Percentiles rank a stretch among this genome's conserved stretches.
Evolutionary conservation across 2,888 invertebrate species (phyloP).

Genomic region (Desoria tigrina): DNA sequence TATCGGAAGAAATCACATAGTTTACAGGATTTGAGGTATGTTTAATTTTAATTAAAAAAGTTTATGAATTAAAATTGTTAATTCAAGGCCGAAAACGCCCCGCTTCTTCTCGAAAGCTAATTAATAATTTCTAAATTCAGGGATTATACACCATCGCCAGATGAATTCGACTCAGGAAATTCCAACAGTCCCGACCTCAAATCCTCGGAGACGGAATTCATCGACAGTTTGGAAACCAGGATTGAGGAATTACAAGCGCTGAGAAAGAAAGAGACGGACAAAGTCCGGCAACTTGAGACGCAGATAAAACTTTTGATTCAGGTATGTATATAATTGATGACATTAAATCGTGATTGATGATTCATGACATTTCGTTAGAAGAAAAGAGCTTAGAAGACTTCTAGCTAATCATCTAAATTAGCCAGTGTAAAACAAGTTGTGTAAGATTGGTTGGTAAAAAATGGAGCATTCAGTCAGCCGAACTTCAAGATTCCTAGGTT

Average conservation of each 20-base stretch:
- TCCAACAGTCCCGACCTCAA: conserved; percentile 53
- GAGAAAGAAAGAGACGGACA: conserved; percentile 47
- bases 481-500: neutral
- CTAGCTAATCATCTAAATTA: neutral
- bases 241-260: conserved; percentile 49
- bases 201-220: conserved; percentile 50
- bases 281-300: conserved; percentile 48
- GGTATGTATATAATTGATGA: conserved; percentile 34
- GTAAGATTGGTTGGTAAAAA: conserved; percentile 6
- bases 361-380: neutral
- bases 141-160: conserved; percentile 50
- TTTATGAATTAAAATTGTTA: neutral
- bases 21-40: conserved; percentile 52
- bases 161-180: conserved; percentile 49
- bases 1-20: conserved; percentile 47
- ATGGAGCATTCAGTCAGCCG: neutral
- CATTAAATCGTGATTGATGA: too few relatives aligned
- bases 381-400: neutral
- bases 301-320: conserved; percentile 49
- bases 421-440: conserved; percentile 5
- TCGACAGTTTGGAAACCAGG: conserved; percentile 47
- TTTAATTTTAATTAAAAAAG: too few relatives aligned
- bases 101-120: too few relatives aligned
- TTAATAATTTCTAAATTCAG: conserved; percentile 31
- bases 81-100: neutral